Evolutionary conservation across 2,797 vertebrate species (phyloP).

Genomic region (Lateolabrax maculatus): DNA sequence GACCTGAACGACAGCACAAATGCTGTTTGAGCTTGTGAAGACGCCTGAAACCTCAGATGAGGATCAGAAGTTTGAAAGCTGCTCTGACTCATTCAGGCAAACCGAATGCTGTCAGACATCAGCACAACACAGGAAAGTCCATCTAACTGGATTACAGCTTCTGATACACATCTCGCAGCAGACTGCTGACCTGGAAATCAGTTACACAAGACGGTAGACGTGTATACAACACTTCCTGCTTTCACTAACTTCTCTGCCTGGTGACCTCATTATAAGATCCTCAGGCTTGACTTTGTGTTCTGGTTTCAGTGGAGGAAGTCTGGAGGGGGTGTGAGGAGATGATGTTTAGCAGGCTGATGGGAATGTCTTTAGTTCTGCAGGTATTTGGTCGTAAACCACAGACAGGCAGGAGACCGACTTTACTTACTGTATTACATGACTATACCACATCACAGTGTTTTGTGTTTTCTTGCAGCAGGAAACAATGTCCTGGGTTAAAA

Average conservation of each 20-base stretch:
- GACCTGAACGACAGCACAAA: not conserved
- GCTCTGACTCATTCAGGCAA: slow-evolving; percentile 42
- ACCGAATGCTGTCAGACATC: not conserved
- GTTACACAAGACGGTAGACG: not conserved
- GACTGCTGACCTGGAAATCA: slow-evolving; percentile 11
- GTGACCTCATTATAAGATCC: not conserved
- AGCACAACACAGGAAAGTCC: not conserved
- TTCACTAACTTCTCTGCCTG: not conserved
- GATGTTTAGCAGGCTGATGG: too few relatives aligned
- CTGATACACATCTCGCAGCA: slow-evolving; percentile 1
- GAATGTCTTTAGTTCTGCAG: too few relatives aligned
- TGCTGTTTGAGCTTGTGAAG: not conserved
- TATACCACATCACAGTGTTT: too few relatives aligned
- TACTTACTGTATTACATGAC: too few relatives aligned
- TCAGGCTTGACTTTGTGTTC: not conserved
- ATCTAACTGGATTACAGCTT: slow-evolving; percentile 30
- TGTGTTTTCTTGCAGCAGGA: too few relatives aligned
- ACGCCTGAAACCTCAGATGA: not conserved
- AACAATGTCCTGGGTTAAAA: too few relatives aligned
- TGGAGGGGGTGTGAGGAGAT: too few relatives aligned
- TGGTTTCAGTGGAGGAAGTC: not conserved
- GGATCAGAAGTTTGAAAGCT: slow-evolving; percentile 32
- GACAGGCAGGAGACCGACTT: too few relatives aligned
- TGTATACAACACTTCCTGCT: not conserved
- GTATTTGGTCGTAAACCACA: too few relatives aligned